A percentile compares a stretch with the other conserved stretches of the same genome.
Conservation (phyloP, 2,888 invertebrate species). For the Falcaria lacertinaria region DNA sequence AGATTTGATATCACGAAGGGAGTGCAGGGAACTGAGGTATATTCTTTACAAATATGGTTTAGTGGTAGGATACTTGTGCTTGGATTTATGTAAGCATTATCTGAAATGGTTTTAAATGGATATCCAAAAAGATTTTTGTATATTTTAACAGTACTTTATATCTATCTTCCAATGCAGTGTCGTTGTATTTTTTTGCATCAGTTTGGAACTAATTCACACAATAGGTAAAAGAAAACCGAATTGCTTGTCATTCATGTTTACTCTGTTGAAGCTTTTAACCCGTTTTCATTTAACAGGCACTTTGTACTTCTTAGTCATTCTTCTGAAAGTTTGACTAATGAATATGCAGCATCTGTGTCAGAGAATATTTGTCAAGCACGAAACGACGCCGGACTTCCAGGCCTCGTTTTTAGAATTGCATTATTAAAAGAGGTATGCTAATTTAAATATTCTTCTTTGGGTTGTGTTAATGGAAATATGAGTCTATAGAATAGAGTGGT, state of each 20-base stretch:
- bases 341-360: constrained; percentile 29
- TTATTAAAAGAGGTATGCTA: constrained; percentile 26
- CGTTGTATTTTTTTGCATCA: too few relatives aligned
- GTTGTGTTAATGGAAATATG: neutral
- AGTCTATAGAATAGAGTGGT: too few relatives aligned
- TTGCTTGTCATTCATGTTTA: neutral
- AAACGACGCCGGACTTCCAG: constrained; percentile 36
- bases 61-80: too few relatives aligned
- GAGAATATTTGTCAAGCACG: constrained; percentile 39
- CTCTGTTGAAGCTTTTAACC: neutral
- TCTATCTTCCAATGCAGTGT: too few relatives aligned
- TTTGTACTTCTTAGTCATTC: constrained; percentile 35
- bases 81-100: too few relatives aligned
- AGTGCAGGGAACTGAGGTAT: constrained; percentile 33
- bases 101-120: too few relatives aligned
- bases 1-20: constrained; percentile 35
- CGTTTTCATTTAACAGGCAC: constrained; percentile 22
- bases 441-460: neutral
- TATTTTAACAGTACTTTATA: too few relatives aligned
- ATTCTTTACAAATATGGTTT: constrained; percentile 7
- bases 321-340: constrained; percentile 24
- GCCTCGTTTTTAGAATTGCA: constrained; percentile 23
- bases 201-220: too few relatives aligned
- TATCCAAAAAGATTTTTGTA: too few relatives aligned
- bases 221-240: too few relatives aligned